Evolutionary conservation across 2,797 vertebrate species (phyloP).

Genomic region (Octomys mimax): DNA sequence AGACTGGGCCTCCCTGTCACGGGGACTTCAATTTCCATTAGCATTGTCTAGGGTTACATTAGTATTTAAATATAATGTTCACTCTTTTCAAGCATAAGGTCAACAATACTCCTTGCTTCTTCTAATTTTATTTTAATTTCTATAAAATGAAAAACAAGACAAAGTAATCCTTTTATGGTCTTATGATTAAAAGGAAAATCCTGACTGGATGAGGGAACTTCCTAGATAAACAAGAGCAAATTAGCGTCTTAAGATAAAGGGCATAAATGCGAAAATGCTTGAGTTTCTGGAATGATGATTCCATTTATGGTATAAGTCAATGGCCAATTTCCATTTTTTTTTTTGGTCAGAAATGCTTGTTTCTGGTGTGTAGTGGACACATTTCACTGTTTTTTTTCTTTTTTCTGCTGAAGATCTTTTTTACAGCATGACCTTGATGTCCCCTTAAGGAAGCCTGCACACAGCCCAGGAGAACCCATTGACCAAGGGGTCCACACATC

Average conservation of each 20-base stretch:
- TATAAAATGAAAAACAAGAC: slow-evolving; percentile 9
- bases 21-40: slow-evolving; percentile 58
- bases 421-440: neutral
- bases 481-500: neutral
- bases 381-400: neutral
- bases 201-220: neutral
- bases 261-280: neutral
- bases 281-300: neutral
- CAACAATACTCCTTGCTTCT: neutral
- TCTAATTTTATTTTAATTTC: slow-evolving; percentile 51
- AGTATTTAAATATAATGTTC: slow-evolving; percentile 32
- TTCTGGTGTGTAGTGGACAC: neutral
- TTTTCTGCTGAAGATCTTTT: neutral
- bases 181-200: neutral
- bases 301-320: neutral
- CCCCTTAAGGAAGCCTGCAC: neutral
- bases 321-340: neutral
- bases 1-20: neutral
- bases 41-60: slow-evolving; percentile 45
- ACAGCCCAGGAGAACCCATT: neutral
- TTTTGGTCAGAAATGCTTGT: neutral
- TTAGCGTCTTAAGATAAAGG: neutral
- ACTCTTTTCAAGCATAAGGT: slow-evolving; percentile 40
- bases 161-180: neutral
- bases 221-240: neutral